These are phyloP conservation scores for Corythornis madagascariensis DNA, from an alignment of 2,113 vertebrate species.

Conservation along the genomic window DNA sequence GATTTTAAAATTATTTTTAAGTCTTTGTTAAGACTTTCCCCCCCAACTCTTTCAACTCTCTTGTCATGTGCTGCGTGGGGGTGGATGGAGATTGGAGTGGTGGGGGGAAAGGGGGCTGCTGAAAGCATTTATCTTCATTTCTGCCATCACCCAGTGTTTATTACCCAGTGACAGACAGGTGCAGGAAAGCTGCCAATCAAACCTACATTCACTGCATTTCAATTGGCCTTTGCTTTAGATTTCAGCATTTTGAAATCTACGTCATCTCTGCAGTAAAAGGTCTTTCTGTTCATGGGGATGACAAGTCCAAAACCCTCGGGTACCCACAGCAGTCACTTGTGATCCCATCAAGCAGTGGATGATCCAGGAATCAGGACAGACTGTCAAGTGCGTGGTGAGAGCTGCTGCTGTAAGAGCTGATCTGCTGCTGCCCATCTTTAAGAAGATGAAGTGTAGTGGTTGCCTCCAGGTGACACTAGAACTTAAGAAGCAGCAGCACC, in stretches of 20 bases:
- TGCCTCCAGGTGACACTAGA: background rate
- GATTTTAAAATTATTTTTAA: background rate
- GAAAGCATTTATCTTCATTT: constrained; percentile 81
- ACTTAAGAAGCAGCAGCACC: background rate
- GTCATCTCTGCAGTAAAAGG: constrained; percentile 71
- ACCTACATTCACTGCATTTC: constrained; percentile 81
- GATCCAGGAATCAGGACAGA: constrained; percentile 27
- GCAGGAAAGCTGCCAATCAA: constrained; percentile 84
- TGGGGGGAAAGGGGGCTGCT: constrained; percentile 58
- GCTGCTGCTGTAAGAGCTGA: constrained; percentile 15
- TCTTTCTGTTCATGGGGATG: constrained; percentile 38
- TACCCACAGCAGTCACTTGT: constrained; percentile 54
- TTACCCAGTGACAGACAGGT: constrained; percentile 81
- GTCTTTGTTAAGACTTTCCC: constrained; percentile 73
- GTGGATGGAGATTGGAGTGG: constrained; percentile 66
- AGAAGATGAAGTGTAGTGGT: background rate
- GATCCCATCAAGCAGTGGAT: constrained; percentile 57
- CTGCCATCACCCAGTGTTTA: constrained; percentile 80
- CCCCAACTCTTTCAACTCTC: constrained; percentile 38
- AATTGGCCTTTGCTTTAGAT: constrained; percentile 74
- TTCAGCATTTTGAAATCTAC: constrained; percentile 74
- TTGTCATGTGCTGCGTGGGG: constrained; percentile 79
- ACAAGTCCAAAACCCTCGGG: constrained; percentile 60
- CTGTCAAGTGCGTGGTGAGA: constrained; percentile 50
- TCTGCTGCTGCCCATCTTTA: background rate